Evolutionary conservation across 2,888 invertebrate species (phyloP), one percentile per base, ranked within the genome.

Genomic region (Bursaphelenchus okinawaensis): DNA sequence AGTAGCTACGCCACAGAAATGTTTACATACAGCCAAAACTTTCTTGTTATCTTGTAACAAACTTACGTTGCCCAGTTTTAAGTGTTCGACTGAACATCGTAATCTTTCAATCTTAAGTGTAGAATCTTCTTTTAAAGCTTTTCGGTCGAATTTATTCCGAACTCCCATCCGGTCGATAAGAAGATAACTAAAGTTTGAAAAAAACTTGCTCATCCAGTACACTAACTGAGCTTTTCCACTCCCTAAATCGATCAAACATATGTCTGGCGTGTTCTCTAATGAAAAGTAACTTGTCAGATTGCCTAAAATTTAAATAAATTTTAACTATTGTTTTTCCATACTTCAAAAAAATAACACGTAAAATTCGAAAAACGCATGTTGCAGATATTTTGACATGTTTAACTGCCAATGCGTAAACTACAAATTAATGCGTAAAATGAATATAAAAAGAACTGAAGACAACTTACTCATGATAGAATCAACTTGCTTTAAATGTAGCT

Each of bases 1-100:
- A 7, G 77, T 79, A 7, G 77, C 79, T 63, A 71, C 75, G 9
- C 79, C 79, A 61, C 79, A 79, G 40, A 79, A 75, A 51, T 79
- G 79, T 58, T 79, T 79, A 65, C 78, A 78, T 7, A 76, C 66
- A 6, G 73, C 75, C 19, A 72, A 52, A 40, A 40, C 40, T 16
- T n/a, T 40, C 12, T 40, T 40, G 12, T 12, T 16, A 71, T 71
- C 62, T 67, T 65, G 24, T 71, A 28, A 12, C 40, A n/a, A 52
- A 4, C 68, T 69, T 23, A 78, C 72, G 58, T 72, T 68, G 27
- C 70, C 68, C 65, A 78, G 65, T 62, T 76, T 76, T 58, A 79
- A 71, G 56, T 79, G 79, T 56, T 79, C 79, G 31, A 79, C 75
- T 0, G 76, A 72, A 54, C 79, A 79, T 27, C 78, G 67, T 23